Evolutionary conservation across 2,888 invertebrate genomes (phyloP).

Genomic region (Agonopterix subpropinquella): DNA sequence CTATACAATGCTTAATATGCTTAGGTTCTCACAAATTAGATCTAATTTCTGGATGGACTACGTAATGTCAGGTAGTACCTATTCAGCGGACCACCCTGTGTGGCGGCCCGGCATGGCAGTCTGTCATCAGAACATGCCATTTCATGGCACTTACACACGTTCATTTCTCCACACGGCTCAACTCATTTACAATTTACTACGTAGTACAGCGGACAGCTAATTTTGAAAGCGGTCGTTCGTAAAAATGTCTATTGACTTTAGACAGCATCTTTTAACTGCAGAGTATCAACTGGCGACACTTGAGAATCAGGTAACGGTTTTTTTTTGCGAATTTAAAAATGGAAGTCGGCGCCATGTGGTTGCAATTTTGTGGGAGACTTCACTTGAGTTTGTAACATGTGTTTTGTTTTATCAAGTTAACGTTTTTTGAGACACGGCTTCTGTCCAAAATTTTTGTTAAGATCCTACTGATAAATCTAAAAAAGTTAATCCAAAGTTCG

Average conservation of each 20-base stretch:
- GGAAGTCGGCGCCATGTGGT: slow-evolving; percentile 32
- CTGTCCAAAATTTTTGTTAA: too few species aligned
- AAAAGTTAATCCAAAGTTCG: too few species aligned
- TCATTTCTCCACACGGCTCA: slow-evolving; percentile 7
- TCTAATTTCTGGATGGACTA: too few species aligned
- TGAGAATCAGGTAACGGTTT: slow-evolving; percentile 11
- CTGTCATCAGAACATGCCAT: slow-evolving; percentile 29
- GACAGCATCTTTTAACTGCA: not conserved
- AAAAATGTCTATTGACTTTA: slow-evolving; percentile 1
- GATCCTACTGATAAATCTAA: too few species aligned
- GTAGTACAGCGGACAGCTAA: not conserved
- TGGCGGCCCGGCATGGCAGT: slow-evolving; percentile 16
- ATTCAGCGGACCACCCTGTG: slow-evolving; percentile 20
- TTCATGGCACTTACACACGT: slow-evolving; percentile 20
- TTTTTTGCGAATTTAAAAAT: slow-evolving; percentile 19
- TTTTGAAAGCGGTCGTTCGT: not conserved
- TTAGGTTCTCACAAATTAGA: too few species aligned
- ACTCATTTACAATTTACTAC: slow-evolving; percentile 27
- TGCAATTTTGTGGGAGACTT: slow-evolving; percentile 37
- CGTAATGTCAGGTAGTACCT: too few species aligned
- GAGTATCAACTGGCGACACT: not conserved
- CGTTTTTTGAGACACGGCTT: not conserved
- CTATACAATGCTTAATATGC: too few species aligned
- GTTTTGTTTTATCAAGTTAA: slow-evolving; percentile 16
- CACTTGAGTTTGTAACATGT: slow-evolving; percentile 32